phyloP scores from a whole-genome alignment of 2,113 vertebrate species.

The Donacobius atricapilla region DNA sequence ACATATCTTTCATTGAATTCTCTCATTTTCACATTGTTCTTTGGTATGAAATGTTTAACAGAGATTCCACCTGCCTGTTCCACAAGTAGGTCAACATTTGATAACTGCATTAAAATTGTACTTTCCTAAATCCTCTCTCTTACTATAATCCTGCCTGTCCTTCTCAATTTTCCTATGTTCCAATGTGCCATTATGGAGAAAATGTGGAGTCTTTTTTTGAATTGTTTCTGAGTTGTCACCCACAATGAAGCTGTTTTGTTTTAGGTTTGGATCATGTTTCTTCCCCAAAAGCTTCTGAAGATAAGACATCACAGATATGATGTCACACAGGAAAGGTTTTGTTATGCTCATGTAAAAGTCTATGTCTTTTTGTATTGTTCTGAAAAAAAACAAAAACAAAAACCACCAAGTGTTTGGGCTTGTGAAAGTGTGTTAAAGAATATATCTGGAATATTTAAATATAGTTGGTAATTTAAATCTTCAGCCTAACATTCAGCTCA shows the following conservation, averaged over 20 bases:
- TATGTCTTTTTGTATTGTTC: not conserved
- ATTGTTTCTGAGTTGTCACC: not conserved
- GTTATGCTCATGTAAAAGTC: not conserved
- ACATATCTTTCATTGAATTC: not conserved
- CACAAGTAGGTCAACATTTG: conserved; percentile 56
- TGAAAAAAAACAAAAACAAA: not conserved
- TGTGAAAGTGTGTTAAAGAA: not conserved
- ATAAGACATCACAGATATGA: not conserved
- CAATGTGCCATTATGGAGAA: not conserved
- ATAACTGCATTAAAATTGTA: conserved; percentile 40
- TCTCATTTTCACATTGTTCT: conserved; percentile 51
- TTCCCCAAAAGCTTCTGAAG: not conserved
- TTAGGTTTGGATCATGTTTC: not conserved
- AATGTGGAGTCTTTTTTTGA: not conserved
- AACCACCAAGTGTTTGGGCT: not conserved
- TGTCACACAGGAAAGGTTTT: not conserved
- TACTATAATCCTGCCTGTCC: not conserved
- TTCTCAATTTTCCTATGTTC: conserved; percentile 7
- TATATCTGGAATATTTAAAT: conserved; percentile 1
- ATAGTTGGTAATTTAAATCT: conserved; percentile 20
- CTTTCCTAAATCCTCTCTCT: conserved; percentile 32
- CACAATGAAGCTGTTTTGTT: not conserved
- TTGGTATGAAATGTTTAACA: not conserved
- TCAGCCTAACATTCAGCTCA: not conserved
- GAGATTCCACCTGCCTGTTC: conserved; percentile 41